Base-by-base conservation (phyloP, 2,113 vertebrate species). In the Meleagris gallopavo region DNA sequence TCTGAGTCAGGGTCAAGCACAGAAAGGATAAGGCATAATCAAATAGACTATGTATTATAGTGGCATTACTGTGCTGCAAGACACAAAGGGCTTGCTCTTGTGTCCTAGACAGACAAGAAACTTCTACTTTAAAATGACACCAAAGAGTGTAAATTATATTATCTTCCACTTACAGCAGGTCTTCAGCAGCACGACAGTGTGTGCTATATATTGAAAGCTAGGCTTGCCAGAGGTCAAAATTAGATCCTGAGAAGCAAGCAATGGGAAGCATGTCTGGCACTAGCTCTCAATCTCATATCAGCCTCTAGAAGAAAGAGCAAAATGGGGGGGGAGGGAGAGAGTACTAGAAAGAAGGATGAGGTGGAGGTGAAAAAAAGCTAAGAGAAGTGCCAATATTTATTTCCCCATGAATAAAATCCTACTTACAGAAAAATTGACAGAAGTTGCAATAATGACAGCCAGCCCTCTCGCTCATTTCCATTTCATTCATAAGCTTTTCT, bases 251-350 rank as follows among this genome's bases (percentile, higher is more conserved):
- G 75, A 48, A 93, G 87, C 7, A 50, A 78, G 91, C 79, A 67
- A 62, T 5, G 78, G 54, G 74, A 94, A 79, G 36, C 72, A 91
- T 93, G 95, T 77, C 92, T 95, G 92, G 93, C 92, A 96, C 29
- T 2, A 16, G 29, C 46, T 58, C 90, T 38, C 2, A 1, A 48
- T 50, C 62, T 41, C 81, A 38, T 8, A 29, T 10, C 78, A 87
- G 38, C 0, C 3, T 7, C 87, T 55, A 3, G 1, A 48, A 62
- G 71, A 22, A 61, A 36, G 17, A 79, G 52, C 61, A 75, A 46
- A 58, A 78, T 57, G 62, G 19, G 30, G 36, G n/a, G 87, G 32
- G 24, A 69, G 81, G 69, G 32, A 84, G 30, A n/a, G n/a, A n/a
- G 27, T 69, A 45, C 29, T 11, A 24, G 18, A 50, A 81, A 71